Evolutionary conservation across 1,140 invertebrate genomes (phyloP), one percentile per base, ranked within the genome.

Genomic region (Drosophila leontia): DNA sequence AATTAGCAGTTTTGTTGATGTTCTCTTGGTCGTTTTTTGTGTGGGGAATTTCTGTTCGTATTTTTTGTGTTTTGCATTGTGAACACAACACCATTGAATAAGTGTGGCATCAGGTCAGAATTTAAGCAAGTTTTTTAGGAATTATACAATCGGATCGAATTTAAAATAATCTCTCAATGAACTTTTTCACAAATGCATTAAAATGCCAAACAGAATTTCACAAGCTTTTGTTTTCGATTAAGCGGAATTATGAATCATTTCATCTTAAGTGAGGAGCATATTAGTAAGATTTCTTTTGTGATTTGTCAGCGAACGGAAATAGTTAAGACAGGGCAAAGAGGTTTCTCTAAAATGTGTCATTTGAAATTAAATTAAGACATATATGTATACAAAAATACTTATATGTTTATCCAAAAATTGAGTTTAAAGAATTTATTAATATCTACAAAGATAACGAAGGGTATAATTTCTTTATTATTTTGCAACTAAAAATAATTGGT

Each of bases 1-100:
- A 80, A 72, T 79, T 62, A 69, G 64, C 76, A 70, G 48, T 69
- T 44, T 63, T 65, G 29, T 44, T 44, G 39, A 59, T 41, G 45
- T 68, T 63, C 26, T 56, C 37, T 45, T 45, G 35, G 47, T 61
- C 37, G 7, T 45, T 68, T 42, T 56, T 51, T 60, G 41, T 53
- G 23, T 39, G n/a, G 51, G 12, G 13, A 35, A 29, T 50, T 37
- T 34, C n/a, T 15, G 7, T 62, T n/a, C n/a, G 7, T 29, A 7
- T 53, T 6, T 32, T 37, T 39, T 57, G 37, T 41, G 44, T 75
- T 48, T 47, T 37, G 35, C 39, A 50, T 50, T 48, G 17, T 60
- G 15, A 23, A 23, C 34, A 37, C 17, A 37, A 55, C 12, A 37
- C 34, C 19, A 19, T 51, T 80, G 47, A 70, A 32, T 35, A 29